Conservation (phyloP, 2,797 vertebrate genomes). For the Pelochelys cantorii region DNA sequence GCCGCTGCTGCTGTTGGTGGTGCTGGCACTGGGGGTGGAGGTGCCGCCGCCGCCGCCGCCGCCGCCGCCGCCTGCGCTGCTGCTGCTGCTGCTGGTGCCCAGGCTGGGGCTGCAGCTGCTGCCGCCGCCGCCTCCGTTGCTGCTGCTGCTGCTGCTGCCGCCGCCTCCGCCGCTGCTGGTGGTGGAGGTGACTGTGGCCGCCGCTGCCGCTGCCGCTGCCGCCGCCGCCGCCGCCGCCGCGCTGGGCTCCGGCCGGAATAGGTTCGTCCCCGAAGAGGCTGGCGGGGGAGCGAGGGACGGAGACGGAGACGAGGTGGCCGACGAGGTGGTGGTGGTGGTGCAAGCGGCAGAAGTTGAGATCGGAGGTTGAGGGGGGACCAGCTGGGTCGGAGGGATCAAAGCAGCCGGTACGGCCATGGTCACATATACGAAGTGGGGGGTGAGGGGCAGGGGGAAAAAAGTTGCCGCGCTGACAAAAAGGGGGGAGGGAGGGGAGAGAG, state of each 20-base stretch:
- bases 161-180: slow-evolving; percentile 80
- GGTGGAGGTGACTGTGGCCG: slow-evolving; percentile 82
- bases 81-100: slow-evolving; percentile 26
- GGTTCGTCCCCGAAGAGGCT: slow-evolving; percentile 85
- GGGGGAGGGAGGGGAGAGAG: slow-evolving; percentile 10
- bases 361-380: slow-evolving; percentile 90
- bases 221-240: slow-evolving; percentile 79
- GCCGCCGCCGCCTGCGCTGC: slow-evolving; percentile 23
- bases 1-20: slow-evolving; percentile 86
- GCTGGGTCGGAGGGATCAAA: slow-evolving; percentile 92
- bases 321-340: slow-evolving; percentile 84
- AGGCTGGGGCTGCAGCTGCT: slow-evolving; percentile 54
- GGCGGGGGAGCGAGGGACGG: slow-evolving; percentile 88
- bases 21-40: slow-evolving; percentile 72
- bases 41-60: slow-evolving; percentile 47
- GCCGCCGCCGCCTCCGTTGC: slow-evolving; percentile 68
- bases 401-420: slow-evolving; percentile 98
- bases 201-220: slow-evolving; percentile 80
- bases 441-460: slow-evolving; percentile 54
- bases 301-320: slow-evolving; percentile 91
- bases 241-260: slow-evolving; percentile 92
- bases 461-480: slow-evolving; percentile 38
- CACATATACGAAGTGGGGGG: slow-evolving; percentile 81
- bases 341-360: slow-evolving; percentile 89
- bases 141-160: slow-evolving; percentile 77